phyloP scores from a whole-genome alignment of 2,888 invertebrate genomes.

The Pheosia tremula region DNA sequence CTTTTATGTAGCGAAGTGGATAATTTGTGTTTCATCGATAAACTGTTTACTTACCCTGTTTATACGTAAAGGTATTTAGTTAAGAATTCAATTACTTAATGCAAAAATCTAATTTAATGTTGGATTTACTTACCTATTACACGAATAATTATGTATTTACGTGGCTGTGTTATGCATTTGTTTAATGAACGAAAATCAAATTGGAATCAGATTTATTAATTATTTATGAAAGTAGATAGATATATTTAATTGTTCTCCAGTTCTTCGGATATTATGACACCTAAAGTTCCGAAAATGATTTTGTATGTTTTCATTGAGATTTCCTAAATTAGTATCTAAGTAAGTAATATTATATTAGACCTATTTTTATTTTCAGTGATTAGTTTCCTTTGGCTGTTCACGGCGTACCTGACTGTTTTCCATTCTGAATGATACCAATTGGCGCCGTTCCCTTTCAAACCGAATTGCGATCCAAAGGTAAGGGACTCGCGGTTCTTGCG shows the following conservation, averaged over 20 bases:
- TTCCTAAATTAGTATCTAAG: not conserved
- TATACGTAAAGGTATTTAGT: not conserved
- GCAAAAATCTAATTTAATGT: conserved; percentile 2
- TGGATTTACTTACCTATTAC: not conserved
- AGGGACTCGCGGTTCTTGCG: no score
- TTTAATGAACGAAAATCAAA: not conserved
- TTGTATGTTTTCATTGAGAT: not conserved
- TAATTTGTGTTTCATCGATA: no score
- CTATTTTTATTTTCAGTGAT: conserved; percentile 5
- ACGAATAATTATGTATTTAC: not conserved
- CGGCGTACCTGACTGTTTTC: conserved; percentile 1
- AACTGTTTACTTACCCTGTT: no score
- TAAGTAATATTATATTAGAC: not conserved
- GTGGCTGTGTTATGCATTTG: conserved; percentile 6
- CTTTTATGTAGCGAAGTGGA: no score
- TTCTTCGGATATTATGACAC: not conserved
- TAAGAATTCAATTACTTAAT: not conserved
- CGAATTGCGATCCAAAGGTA: no score
- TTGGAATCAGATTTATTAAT: not conserved
- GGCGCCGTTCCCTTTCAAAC: no score
- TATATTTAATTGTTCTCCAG: not conserved
- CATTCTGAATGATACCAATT: not conserved
- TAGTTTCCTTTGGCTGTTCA: not conserved
- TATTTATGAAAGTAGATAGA: not conserved
- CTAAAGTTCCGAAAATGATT: not conserved